Base-by-base conservation (phyloP, 2,888 invertebrate genomes). In the Pristionchus entomophagus region DNA sequence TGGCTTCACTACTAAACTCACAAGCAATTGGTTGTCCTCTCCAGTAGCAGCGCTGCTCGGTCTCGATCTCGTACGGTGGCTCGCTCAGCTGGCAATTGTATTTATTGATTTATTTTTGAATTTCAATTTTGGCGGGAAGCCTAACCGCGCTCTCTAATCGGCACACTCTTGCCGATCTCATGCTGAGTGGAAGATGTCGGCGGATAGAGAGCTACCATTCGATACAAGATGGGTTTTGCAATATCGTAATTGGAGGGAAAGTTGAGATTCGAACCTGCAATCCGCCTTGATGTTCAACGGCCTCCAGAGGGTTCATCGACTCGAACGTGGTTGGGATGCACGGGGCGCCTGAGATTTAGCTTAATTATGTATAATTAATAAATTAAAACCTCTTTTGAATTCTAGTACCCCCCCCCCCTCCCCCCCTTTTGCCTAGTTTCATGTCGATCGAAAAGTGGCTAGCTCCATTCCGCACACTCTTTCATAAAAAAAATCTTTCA, bases 241-340 rank as follows among this genome's bases (percentile, higher is more conserved):
- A n/a, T n/a, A n/a, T n/a, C n/a, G n/a, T n/a, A 86, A 35, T 26
- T 49, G 41, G 49, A 49, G 83, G 41, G 41, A 51, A 4, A 53
- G 19, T 12, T 51, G 17, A 41, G 26, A 62, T 17, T 0, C n/a
- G 22, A n/a, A 84, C 87, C 87, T 90, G 90, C 19, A 93, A 89
- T 19, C 93, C 93, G 45, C 93, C 93, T 78, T 93, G 92, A 88
- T 93, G 93, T 78, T 93, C 93, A 6, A 93, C 91, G 14, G 93
- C 93, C 88, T 93, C 93, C 32, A 92, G 86, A n/a, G 93, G 93
- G 86, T 93, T 93, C 93, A 93, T 93, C 62, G 89, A 89, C 81
- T 93, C 92, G 82, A 89, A 90, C 17, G 92, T 92, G 12, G 91
- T 89, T 59, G 90, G 89, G 17, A 93, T 88, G 87, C 93, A 93